Evolutionary conservation across 2,888 invertebrate genomes (phyloP).

Genomic region (Ommatoiulus sabulosus): DNA sequence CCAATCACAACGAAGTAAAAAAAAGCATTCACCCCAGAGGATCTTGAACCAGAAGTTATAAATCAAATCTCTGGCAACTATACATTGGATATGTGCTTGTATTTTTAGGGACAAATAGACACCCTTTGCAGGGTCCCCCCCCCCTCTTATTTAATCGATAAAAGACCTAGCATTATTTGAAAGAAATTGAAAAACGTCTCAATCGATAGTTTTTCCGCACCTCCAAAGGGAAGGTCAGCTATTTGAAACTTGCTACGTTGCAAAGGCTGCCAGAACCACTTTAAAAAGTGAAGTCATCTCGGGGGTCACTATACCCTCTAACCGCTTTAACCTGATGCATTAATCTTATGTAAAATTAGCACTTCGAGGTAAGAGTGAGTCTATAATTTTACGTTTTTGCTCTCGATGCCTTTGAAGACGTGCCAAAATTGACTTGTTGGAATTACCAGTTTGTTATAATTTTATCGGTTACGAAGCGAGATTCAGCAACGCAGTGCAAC

Average conservation of each 20-base stretch:
- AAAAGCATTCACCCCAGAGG: not conserved
- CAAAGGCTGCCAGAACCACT: not conserved
- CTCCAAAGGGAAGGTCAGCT: not conserved
- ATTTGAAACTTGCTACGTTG: not conserved
- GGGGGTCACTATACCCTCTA: not conserved
- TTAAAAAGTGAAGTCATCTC: not conserved
- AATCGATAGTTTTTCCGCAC: not conserved
- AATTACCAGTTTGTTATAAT: not conserved
- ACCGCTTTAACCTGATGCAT: not conserved
- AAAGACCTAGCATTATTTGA: not conserved
- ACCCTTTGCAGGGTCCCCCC: not conserved
- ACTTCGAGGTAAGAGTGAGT: not conserved
- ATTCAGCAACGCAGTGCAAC: no score
- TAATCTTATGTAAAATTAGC: not conserved
- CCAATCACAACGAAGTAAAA: not conserved
- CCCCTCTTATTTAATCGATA: not conserved
- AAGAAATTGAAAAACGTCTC: not conserved
- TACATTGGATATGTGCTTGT: not conserved
- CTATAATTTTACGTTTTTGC: not conserved
- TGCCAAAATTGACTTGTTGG: not conserved
- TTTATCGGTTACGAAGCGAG: no score
- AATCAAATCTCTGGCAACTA: not conserved
- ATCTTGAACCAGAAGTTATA: slow-evolving; percentile 31
- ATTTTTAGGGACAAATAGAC: no score
- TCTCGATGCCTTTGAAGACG: not conserved